Evolutionary conservation across 2,888 invertebrate species (phyloP).

Genomic region (Dryobota labecula): DNA sequence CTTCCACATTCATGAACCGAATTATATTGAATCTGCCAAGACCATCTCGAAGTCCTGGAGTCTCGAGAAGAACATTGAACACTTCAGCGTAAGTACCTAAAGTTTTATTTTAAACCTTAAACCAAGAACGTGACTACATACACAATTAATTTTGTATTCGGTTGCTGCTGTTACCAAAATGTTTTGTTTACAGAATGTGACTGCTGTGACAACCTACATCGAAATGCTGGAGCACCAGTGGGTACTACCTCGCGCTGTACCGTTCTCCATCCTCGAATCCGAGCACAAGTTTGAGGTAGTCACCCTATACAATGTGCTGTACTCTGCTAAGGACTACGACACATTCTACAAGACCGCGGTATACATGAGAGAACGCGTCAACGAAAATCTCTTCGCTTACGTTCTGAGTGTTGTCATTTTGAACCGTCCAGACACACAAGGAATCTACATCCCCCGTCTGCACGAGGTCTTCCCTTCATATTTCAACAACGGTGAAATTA

Average conservation of each 20-base stretch:
- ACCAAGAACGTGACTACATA: neutral
- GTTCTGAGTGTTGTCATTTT: constrained; percentile 91
- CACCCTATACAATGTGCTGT: constrained; percentile 92
- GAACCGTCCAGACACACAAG: constrained; percentile 92
- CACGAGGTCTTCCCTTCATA: constrained; percentile 94
- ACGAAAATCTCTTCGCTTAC: constrained; percentile 93
- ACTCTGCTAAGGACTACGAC: constrained; percentile 93
- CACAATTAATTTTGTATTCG: neutral
- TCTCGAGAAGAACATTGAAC: constrained; percentile 87
- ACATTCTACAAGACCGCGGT: constrained; percentile 93
- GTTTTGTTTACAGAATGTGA: constrained; percentile 83
- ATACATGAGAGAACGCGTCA: constrained; percentile 92
- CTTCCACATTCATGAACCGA: constrained; percentile 91
- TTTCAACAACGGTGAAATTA: constrained; percentile 93
- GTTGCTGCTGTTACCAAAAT: neutral
- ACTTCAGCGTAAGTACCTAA: constrained; percentile 82
- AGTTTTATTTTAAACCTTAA: neutral
- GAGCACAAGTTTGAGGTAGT: constrained; percentile 91
- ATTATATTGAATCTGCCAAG: constrained; percentile 87
- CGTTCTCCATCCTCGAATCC: constrained; percentile 90
- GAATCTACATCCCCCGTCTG: constrained; percentile 92
- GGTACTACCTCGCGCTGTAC: constrained; percentile 90
- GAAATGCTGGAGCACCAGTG: constrained; percentile 88
- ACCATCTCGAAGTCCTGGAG: constrained; percentile 87
- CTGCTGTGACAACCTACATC: constrained; percentile 89